Evolutionary conservation across 2,888 invertebrate genomes (phyloP), one percentile per base, ranked within the genome.

Genomic region (Hoplodrina blanda): DNA sequence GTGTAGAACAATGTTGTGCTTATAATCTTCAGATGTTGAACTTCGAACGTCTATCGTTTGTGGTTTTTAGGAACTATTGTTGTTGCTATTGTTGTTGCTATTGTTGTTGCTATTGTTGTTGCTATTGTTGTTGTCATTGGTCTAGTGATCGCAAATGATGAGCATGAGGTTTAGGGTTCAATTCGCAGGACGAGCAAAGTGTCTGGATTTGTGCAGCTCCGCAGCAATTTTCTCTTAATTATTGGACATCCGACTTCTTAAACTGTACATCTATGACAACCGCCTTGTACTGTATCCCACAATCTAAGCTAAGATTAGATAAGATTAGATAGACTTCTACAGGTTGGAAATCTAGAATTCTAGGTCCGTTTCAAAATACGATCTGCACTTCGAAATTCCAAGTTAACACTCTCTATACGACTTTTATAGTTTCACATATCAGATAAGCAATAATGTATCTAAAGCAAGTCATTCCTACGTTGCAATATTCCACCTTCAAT

Each of bases 1-100:
- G 56, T 55, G 52, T 44, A 19, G 41, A 49, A 76, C 73, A 78
- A 78, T 59, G 56, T 62, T 56, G 20, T 37, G 19, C 7, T 33
- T 25, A 33, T 50, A 20, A 68, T 76, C 25, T 61, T 49, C 11
- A 4, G 15, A 30, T 54, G 53, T 50, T 20, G 17, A 54, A 6
- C 1, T 33, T 15, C 46, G 17, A 60, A 37, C 78, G 63, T 77
- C 74, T n/a, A 77, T 55, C 7, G 15, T 2, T 30, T 60, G 13
- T 20, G 25, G 13, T 46, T 59, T 49, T 53, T 2, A 11, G 4
- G 13, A 8, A 30, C 33, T 19, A 55, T 59, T 55, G 41, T 55
- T 13, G 11, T 41, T 41, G 8, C 11, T 0, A 11, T 41, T 41
- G 41, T 55, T 13, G 11, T 41, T 41, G 8, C 11, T 0, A 11